Percentiles rank a stretch among this genome's conserved stretches.
Conservation (phyloP, 2,113 vertebrate species). For the Petromus typicus region DNA sequence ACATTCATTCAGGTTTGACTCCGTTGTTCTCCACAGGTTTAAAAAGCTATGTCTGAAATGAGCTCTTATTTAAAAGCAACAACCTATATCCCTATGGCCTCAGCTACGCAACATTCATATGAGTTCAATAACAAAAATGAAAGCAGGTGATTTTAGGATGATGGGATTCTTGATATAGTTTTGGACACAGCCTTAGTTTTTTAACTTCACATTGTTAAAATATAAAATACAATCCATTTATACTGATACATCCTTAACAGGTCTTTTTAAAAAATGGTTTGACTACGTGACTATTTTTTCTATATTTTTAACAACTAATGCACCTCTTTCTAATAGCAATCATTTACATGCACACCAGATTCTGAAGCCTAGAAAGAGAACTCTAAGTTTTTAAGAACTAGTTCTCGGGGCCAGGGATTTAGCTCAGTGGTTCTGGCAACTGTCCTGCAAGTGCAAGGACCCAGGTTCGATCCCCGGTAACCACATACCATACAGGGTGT, state of each 20-base stretch:
- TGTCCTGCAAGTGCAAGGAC: no score
- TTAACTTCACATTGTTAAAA: conserved; percentile 39
- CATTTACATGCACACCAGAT: conserved; percentile 49
- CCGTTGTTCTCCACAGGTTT: background rate
- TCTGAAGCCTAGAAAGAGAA: background rate
- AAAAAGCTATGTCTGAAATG: background rate
- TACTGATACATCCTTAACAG: conserved; percentile 1
- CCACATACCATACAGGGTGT: no score
- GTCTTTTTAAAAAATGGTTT: no score
- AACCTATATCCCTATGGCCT: background rate
- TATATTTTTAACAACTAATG: conserved; percentile 27
- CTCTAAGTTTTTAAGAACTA: conserved; percentile 26
- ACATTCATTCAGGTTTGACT: conserved; percentile 17
- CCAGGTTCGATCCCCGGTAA: no score
- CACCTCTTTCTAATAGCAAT: conserved; percentile 7
- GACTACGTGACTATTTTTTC: conserved; percentile 27
- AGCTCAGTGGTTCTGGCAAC: no score
- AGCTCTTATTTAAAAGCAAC: conserved; percentile 33
- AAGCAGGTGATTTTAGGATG: conserved; percentile 13
- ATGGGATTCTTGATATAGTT: conserved; percentile 41
- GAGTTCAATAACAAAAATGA: conserved; percentile 24
- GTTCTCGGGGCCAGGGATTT: no score
- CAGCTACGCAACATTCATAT: conserved; percentile 37
- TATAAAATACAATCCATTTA: conserved; percentile 33
- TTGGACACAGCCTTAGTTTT: conserved; percentile 5